phyloP scores from a whole-genome alignment of 2,113 vertebrate species.

The Chascanopsetta lugubris region DNA sequence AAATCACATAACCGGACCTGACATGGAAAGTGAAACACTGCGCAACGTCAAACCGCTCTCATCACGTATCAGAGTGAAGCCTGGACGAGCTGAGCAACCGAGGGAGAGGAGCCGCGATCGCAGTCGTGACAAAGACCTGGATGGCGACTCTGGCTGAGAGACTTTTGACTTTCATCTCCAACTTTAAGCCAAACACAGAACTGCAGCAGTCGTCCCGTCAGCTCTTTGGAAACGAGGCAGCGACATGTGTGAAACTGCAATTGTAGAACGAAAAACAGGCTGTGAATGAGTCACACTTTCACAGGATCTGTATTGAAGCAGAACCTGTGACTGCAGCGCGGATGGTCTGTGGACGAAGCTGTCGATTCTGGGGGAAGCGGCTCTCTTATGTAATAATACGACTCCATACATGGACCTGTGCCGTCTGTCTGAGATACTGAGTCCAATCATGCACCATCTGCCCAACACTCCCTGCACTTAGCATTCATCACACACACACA shows the following conservation, averaged over 20 bases:
- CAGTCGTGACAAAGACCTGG: background rate
- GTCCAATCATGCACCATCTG: constrained; percentile 44
- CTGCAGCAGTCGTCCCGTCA: too few species aligned
- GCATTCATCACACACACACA: too few species aligned
- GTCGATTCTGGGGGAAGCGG: constrained; percentile 36
- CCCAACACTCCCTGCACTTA: constrained; percentile 11
- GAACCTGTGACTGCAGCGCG: constrained; percentile 37
- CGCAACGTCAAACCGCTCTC: too few species aligned
- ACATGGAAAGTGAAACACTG: too few species aligned
- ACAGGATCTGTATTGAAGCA: constrained; percentile 25
- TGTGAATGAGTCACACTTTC: constrained; percentile 56
- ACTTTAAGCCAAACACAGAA: too few species aligned
- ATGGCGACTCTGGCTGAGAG: background rate
- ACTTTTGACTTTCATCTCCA: background rate
- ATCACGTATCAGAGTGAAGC: too few species aligned
- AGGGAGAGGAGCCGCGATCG: background rate
- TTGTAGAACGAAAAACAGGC: constrained; percentile 11
- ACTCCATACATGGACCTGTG: background rate
- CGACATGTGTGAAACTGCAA: constrained; percentile 29
- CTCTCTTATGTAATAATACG: constrained; percentile 28
- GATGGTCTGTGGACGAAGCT: constrained; percentile 5
- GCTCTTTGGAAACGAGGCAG: constrained; percentile 17
- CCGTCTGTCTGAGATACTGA: constrained; percentile 9
- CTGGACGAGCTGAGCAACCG: background rate
- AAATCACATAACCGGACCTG: too few species aligned